Evolutionary conservation across 2,797 vertebrate species (phyloP), one percentile per base, ranked within the genome.

Genomic region (Coendou prehensilis): DNA sequence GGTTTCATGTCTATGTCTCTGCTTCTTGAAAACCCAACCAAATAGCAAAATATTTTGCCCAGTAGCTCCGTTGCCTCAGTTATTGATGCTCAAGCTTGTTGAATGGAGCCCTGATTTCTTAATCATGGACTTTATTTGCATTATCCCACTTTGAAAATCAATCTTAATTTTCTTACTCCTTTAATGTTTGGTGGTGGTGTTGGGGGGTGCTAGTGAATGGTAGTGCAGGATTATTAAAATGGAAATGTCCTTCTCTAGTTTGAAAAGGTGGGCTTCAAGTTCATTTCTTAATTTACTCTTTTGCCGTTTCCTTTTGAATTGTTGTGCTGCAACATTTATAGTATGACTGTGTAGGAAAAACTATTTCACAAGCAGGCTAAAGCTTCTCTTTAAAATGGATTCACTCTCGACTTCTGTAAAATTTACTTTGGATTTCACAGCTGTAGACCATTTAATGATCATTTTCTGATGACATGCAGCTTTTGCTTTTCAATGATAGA

Each of bases 341-440:
- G 0, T 52, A 8, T 37, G 50, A 64, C 75, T 63, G 33, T 57
- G 10, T 30, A 41, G 63, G n/a, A 87, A 78, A 63, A 93, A 59
- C 87, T 71, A 33, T 71, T 87, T 76, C 85, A 22, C 23, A 87
- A 57, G 10, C 37, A 73, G 37, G 33, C 47, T 73, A 47, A 14
- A 78, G 56, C n/a, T 73, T 71, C 22, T 61, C 45, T 28, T 50
- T 52, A 13, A 56, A 67, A 30, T 52, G 79, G 11, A 41, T 92
- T 88, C 26, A 13, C 1, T 5, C 1, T 82, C 79, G 45, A 83
- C 26, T 78, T 84, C n/a, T 87, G 50, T 54, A 50, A 82, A 59
- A 54, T 96, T 91, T 88, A 45, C 69, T 83, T 96, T 93, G 85
- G 23, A 76, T 92, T 79, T 93, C 83, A 73, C 8, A 61, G 96